A percentile compares a stretch with the other conserved stretches of the same genome.
Conservation (phyloP, 2,888 invertebrate genomes). For the Callosobruchus maculatus region DNA sequence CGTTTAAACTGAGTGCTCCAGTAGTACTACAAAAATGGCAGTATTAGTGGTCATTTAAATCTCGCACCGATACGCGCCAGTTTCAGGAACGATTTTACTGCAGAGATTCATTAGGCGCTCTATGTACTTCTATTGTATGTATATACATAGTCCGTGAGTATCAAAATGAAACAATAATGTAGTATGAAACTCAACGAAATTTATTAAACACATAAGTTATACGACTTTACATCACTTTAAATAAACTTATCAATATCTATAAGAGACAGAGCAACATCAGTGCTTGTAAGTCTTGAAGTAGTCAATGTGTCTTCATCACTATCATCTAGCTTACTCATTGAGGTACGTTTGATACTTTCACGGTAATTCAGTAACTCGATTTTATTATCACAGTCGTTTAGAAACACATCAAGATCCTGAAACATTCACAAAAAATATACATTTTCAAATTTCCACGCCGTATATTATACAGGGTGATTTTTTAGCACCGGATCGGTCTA, state of each 20-base stretch:
- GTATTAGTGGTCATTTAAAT: too few relatives aligned
- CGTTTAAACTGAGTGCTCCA: too few relatives aligned
- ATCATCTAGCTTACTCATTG: constrained; percentile 21
- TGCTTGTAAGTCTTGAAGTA: constrained; percentile 33
- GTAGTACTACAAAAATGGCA: too few relatives aligned
- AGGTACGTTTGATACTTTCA: constrained; percentile 8
- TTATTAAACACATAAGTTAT: background rate
- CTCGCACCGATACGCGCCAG: too few relatives aligned
- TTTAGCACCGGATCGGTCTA: too few relatives aligned
- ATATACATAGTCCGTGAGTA: too few relatives aligned
- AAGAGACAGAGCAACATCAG: constrained; percentile 40
- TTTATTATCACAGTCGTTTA: constrained; percentile 34
- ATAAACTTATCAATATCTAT: constrained; percentile 39
- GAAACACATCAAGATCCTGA: constrained; percentile 31
- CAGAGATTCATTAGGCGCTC: too few relatives aligned
- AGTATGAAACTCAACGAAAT: background rate
- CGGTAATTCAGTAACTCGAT: constrained; percentile 19
- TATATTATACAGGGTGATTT: too few relatives aligned
- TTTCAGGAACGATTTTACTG: too few relatives aligned
- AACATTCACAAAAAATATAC: constrained; percentile 20
- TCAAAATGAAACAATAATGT: too few relatives aligned
- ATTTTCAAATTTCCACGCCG: too few relatives aligned
- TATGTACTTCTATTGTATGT: too few relatives aligned
- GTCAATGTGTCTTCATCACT: constrained; percentile 32
- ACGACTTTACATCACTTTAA: background rate